These are phyloP conservation scores for Drosophila kohkoa DNA, from an alignment of 1,140 invertebrate species.

Conservation along the genomic window DNA sequence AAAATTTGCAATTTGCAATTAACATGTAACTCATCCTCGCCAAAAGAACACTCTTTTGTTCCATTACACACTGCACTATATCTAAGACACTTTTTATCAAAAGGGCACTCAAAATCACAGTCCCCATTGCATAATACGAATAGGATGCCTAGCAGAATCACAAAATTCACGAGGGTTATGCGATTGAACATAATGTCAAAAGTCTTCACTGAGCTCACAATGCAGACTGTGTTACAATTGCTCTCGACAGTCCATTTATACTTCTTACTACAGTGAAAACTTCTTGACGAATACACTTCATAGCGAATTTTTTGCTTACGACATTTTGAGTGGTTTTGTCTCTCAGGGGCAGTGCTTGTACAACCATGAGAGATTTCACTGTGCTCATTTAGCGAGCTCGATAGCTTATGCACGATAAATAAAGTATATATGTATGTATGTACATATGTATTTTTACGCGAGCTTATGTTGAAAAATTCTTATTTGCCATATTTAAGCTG, in stretches of 20 bases:
- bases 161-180: neutral
- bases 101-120: neutral
- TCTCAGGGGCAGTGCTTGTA: no score
- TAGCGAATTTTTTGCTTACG: no score
- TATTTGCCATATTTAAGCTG: no score
- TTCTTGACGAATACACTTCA: neutral
- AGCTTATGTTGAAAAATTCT: no score
- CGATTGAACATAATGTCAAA: neutral
- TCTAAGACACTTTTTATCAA: neutral
- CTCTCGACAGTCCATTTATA: neutral
- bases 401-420: no score
- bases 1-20: no score
- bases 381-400: no score
- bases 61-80: neutral
- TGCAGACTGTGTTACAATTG: neutral
- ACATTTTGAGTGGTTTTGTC: no score
- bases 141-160: neutral
- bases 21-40: conserved; percentile 25
- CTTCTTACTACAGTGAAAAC: neutral
- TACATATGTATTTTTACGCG: no score
- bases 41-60: neutral
- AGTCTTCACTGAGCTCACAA: neutral
- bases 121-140: neutral
- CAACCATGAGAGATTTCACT: no score
- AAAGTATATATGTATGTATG: no score